Evolutionary conservation across 2,888 invertebrate species (phyloP), one percentile per base, ranked within the genome.

Genomic region (Drosophila mayaguana): DNA sequence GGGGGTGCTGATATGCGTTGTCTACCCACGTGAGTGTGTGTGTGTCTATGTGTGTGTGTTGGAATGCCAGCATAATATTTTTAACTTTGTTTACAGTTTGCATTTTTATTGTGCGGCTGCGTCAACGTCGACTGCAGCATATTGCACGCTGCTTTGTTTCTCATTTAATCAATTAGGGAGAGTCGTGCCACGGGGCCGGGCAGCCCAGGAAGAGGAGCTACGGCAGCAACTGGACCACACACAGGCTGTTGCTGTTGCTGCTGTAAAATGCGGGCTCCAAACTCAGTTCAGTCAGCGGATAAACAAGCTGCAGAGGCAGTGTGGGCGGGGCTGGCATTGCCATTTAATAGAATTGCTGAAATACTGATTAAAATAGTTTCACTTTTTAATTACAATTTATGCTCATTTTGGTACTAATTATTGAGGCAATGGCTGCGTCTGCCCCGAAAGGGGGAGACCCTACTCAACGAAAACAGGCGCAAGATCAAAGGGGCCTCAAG

Each of bases 31-130:
- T 20, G 42, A 53, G 46, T 56, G 55, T 66, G 81, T 65, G 42
- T 63, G 69, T 50, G 40, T 42, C 38, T 55, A 42, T 54, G 55
- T 66, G 81, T 68, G 38, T 63, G 69, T 43, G 65, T 43, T 55
- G 69, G 57, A 62, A 60, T 78, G 78, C 74, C 78, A 70, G 74
- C 87, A 81, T 66, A 66, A 79, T 86, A 86, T 86, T 90, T 86
- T 86, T 83, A 90, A 83, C 89, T 89, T 86, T 86, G 86, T 86
- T 86, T 86, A 86, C 90, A 87, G 83, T 86, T 81, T 71, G 90
- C 86, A 90, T 87, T 86, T 87, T 87, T 90, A 89, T 90, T 86
- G 89, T 86, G 89, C 70, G 90, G 77, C 88, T 46, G 74, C 85
- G 80, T 72, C 84, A 69, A 65, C 57, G 64, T 46, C 57, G 63